Conservation (phyloP, 2,113 vertebrate species). For the Phylloscopus trochilus region DNA sequence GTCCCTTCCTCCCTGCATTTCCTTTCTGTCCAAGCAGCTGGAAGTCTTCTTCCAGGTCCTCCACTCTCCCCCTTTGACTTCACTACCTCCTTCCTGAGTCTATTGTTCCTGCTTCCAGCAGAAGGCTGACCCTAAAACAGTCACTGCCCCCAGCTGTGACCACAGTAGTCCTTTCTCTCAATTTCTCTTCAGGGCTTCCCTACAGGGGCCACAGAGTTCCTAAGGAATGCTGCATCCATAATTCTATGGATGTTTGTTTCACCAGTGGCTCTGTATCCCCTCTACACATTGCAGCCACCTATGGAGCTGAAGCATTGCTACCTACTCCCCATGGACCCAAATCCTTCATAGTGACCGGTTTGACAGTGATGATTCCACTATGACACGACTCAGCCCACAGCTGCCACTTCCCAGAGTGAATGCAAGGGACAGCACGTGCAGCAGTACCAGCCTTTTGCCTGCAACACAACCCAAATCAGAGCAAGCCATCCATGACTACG, state of each 20-base stretch:
- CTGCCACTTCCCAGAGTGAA: not conserved
- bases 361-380: not conserved
- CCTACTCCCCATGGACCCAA: not conserved
- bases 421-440: not conserved
- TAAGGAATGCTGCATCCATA: not conserved
- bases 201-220: not conserved
- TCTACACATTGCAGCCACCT: not conserved
- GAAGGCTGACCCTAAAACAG: not conserved
- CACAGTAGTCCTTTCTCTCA: not conserved
- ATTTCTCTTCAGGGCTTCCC: not conserved
- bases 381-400: fast-evolving
- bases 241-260: not conserved
- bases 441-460: not conserved
- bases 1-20: not conserved
- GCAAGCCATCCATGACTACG: not conserved
- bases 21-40: not conserved
- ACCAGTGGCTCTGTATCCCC: not conserved
- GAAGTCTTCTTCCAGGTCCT: not conserved
- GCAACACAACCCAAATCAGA: not conserved
- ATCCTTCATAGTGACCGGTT: not conserved
- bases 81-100: slow-evolving; percentile 3
- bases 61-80: not conserved
- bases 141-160: not conserved
- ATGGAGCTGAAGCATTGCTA: not conserved
- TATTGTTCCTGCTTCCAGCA: slow-evolving; percentile 15